These are phyloP conservation scores for Anolis sagrei DNA, from an alignment of 2,113 vertebrate species.

Conservation along the genomic window DNA sequence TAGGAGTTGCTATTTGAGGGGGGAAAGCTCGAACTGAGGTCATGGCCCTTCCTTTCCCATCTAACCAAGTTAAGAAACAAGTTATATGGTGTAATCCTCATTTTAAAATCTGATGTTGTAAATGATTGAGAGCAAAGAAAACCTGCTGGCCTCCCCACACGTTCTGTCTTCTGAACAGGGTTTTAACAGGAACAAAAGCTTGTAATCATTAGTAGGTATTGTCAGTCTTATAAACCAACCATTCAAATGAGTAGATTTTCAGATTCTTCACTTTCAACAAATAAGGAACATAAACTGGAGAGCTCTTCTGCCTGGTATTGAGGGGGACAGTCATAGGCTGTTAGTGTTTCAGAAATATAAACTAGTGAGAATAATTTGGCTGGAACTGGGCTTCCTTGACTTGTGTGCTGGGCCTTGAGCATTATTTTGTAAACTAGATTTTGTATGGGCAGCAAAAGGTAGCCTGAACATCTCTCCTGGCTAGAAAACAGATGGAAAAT, in stretches of 20 bases:
- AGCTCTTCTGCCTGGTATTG: conserved; percentile 49
- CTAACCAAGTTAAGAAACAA: background rate
- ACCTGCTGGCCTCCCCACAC: background rate
- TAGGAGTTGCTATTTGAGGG: conserved; percentile 28
- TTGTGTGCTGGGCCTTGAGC: background rate
- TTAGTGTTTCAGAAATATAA: conserved; percentile 48
- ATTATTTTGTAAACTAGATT: background rate
- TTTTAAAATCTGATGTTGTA: conserved; percentile 5
- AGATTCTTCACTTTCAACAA: background rate
- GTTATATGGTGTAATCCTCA: accelerated
- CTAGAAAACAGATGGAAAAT: background rate
- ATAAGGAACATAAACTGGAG: conserved; percentile 49
- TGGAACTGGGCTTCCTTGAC: background rate
- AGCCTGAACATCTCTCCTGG: background rate
- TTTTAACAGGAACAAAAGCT: conserved; percentile 44
- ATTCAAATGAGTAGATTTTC: conserved; percentile 34
- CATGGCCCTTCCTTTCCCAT: conserved; percentile 1
- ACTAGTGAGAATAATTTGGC: background rate
- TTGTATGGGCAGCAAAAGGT: background rate
- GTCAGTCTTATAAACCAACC: conserved; percentile 42
- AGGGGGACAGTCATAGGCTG: conserved; percentile 39
- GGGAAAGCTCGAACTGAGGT: background rate
- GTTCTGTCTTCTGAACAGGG: background rate
- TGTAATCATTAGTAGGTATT: conserved; percentile 27
- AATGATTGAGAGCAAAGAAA: background rate